These are phyloP conservation scores for Falcaria lacertinaria DNA, from an alignment of 2,888 invertebrate genomes.

Conservation along the genomic window DNA sequence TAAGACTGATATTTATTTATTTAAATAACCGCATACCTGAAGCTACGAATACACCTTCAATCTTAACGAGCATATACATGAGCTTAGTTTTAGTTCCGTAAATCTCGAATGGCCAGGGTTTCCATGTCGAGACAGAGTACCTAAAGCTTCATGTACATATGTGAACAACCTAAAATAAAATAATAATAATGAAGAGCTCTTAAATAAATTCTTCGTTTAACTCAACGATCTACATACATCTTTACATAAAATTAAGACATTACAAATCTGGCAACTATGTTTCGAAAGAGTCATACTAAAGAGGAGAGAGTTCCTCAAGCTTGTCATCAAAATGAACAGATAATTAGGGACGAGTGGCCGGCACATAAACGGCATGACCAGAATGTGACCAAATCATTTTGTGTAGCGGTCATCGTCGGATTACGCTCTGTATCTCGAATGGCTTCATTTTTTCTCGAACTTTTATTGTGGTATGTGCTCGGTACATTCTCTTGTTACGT, in stretches of 20 bases:
- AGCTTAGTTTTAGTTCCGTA: too few species aligned
- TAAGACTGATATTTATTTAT: too few species aligned
- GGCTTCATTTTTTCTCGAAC: conserved; percentile 23
- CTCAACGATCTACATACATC: conserved; percentile 10
- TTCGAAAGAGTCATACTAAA: conserved; percentile 29
- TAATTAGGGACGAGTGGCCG: conserved; percentile 55
- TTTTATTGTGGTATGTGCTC: conserved; percentile 7
- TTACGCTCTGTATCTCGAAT: conserved; percentile 29
- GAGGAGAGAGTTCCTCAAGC: conserved; percentile 24
- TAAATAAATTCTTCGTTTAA: too few species aligned
- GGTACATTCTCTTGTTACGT: conserved; percentile 2
- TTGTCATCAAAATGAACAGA: conserved; percentile 46
- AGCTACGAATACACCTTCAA: too few species aligned
- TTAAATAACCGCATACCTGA: too few species aligned
- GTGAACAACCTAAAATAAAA: too few species aligned
- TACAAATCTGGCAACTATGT: conserved; percentile 10
- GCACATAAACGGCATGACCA: conserved; percentile 59
- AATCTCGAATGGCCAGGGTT: too few species aligned
- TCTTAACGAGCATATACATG: too few species aligned
- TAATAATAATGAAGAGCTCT: too few species aligned
- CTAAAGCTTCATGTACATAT: too few species aligned
- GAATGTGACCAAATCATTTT: conserved; percentile 70
- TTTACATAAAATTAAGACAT: conserved; percentile 9
- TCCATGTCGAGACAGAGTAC: too few species aligned
- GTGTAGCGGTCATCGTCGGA: conserved; percentile 54